Conservation (phyloP, 2,113 vertebrate genomes). For the Girardinichthys multiradiatus region DNA sequence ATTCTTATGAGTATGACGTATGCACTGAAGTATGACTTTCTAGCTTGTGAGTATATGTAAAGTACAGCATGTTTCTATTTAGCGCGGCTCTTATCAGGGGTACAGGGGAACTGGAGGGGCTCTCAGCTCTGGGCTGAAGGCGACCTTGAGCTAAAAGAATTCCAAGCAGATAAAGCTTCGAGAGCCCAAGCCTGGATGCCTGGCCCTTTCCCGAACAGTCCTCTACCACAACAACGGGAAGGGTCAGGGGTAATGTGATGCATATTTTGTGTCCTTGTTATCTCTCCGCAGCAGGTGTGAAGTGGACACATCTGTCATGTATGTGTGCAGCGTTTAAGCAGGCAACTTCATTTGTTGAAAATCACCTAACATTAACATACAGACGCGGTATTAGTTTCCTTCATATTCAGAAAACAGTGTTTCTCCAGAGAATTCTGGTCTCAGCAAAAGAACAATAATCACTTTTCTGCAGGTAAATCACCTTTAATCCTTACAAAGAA, state of each 20-base stretch:
- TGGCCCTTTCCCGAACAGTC: conserved; percentile 26
- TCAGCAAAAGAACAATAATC: no score
- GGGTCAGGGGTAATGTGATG: conserved; percentile 15
- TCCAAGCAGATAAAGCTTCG: conserved; percentile 65
- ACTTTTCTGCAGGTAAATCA: no score
- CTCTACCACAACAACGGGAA: conserved; percentile 15
- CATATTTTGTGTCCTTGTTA: conserved; percentile 34
- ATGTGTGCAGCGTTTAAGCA: not conserved
- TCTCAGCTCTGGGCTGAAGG: conserved; percentile 44
- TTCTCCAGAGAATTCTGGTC: no score
- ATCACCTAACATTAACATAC: not conserved
- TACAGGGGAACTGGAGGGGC: conserved; percentile 17
- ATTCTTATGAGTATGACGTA: not conserved
- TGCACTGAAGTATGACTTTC: not conserved
- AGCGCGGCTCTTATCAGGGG: conserved; percentile 55
- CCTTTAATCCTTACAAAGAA: no score
- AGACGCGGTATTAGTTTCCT: not conserved
- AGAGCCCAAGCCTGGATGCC: conserved; percentile 6
- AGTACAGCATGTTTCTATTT: conserved; percentile 41
- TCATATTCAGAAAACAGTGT: no score
- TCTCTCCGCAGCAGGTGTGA: conserved; percentile 1
- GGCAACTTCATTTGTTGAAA: not conserved
- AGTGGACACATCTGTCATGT: conserved; percentile 33
- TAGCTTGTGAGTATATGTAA: not conserved
- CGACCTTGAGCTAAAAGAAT: conserved; percentile 63